These are phyloP conservation scores for Mastacembelus armatus DNA, from an alignment of 2,797 vertebrate genomes.

Conservation along the genomic window DNA sequence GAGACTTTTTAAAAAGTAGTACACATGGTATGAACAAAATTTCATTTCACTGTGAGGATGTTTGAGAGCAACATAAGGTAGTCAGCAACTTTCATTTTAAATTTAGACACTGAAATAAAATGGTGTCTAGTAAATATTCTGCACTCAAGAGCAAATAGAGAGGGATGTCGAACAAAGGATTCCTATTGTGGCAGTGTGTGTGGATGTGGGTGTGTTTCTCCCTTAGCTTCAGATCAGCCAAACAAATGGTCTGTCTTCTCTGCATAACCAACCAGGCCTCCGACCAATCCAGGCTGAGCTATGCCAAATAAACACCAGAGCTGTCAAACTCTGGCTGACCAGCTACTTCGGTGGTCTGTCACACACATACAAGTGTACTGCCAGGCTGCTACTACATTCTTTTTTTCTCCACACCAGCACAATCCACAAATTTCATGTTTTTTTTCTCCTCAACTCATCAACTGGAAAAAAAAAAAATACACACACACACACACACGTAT, in stretches of 20 bases:
- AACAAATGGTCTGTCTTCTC: conserved; percentile 40
- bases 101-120: conserved; percentile 16
- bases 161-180: conserved; percentile 14
- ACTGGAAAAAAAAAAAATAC: conserved; percentile 19
- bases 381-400: conserved; percentile 15
- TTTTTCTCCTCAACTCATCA: conserved; percentile 16
- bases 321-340: conserved; percentile 60
- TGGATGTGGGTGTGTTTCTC: conserved; percentile 18
- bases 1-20: neutral
- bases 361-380: neutral
- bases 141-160: conserved; percentile 9
- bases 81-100: neutral
- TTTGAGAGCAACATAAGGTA: neutral
- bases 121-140: conserved; percentile 5
- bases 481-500: no score
- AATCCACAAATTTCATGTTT: neutral
- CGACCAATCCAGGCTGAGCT: conserved; percentile 26
- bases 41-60: conserved; percentile 6
- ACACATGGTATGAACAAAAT: neutral
- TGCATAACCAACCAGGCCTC: conserved; percentile 47
- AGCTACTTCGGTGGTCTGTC: conserved; percentile 56
- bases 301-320: conserved; percentile 54
- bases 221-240: conserved; percentile 16
- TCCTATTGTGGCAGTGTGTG: conserved; percentile 18
- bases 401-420: neutral